Percentiles rank a stretch among this genome's conserved stretches.
Evolutionary conservation across 1,140 invertebrate species (phyloP).

Genomic region (Euschistus heros): DNA sequence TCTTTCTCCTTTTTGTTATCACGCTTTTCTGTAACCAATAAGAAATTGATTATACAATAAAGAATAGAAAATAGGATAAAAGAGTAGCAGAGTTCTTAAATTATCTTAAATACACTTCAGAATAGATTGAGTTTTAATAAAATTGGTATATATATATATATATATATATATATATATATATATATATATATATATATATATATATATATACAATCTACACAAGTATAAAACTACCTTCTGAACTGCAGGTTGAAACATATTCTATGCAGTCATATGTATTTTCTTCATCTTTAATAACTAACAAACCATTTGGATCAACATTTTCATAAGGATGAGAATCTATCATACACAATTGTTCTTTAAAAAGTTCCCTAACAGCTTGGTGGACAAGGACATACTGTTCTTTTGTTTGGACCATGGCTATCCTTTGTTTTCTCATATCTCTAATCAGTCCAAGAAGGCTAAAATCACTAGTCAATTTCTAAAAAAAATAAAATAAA

Average conservation of each 20-base stretch:
- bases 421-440: constrained; percentile 51
- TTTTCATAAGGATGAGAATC: constrained; percentile 49
- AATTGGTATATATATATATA: too few relatives aligned
- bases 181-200: too few relatives aligned
- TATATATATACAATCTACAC: too few relatives aligned
- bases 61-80: neutral
- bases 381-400: constrained; percentile 84
- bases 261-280: constrained; percentile 15
- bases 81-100: neutral
- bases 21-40: constrained; percentile 30
- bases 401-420: constrained; percentile 89
- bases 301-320: constrained; percentile 39
- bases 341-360: constrained; percentile 44
- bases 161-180: too few relatives aligned
- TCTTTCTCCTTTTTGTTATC: constrained; percentile 32
- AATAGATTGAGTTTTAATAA: neutral
- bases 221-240: constrained; percentile 4
- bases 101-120: neutral
- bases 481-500: constrained; percentile 36
- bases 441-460: constrained; percentile 44
- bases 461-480: constrained; percentile 43
- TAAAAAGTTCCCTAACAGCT: constrained; percentile 44
- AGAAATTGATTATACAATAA: neutral
- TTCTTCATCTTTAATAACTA: constrained; percentile 30
- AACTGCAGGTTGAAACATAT: constrained; percentile 1